Base-by-base conservation (phyloP, 2,888 invertebrate species). In the Oeneis ivallda region DNA sequence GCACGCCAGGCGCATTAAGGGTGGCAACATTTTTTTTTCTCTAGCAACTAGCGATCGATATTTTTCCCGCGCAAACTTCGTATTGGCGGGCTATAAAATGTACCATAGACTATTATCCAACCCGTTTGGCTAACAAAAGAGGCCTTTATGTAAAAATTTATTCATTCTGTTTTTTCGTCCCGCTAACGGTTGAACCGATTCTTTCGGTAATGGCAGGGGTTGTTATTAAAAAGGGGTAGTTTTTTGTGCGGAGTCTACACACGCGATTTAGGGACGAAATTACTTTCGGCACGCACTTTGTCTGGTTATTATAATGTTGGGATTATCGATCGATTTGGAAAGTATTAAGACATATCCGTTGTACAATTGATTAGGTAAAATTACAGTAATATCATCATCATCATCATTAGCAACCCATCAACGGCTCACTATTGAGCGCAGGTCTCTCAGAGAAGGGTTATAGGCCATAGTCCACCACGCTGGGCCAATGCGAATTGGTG, bases 141-240 rank as follows among this genome's bases (percentile, higher is more conserved):
- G 77, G 82, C 83, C 83, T 87, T 85, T 89, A 87, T 89, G 78
- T 89, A 86, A 82, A 84, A 80, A 79, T 77, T 83, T 86, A 86
- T 90, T 87, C 87, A 85, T 56, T 89, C 81, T 80, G 84, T 87
- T 89, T 89, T 90, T 89, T 87, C 81, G 78, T 77, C 72, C 47
- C 76, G 78, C 73, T 86, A 90, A 92, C 90, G 89, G 91, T 86
- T 80, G 80, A 74, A 79, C 69, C 84, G 84, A 83, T 86, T 87
- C 85, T 87, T 88, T 89, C 86, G 87, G 85, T 86, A 87, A 87
- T 88, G 80, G 84, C 83, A 80, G 80, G 91, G 88, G 84, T 84
- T 83, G 80, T 72, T 78, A 79, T 81, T 80, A 80, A 79, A 81
- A 81, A 80, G 85, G 86, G 79, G 77, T 80, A 78, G 79, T 88